Conservation (phyloP, 2,888 invertebrate species). For the Ceraclea dissimilis region DNA sequence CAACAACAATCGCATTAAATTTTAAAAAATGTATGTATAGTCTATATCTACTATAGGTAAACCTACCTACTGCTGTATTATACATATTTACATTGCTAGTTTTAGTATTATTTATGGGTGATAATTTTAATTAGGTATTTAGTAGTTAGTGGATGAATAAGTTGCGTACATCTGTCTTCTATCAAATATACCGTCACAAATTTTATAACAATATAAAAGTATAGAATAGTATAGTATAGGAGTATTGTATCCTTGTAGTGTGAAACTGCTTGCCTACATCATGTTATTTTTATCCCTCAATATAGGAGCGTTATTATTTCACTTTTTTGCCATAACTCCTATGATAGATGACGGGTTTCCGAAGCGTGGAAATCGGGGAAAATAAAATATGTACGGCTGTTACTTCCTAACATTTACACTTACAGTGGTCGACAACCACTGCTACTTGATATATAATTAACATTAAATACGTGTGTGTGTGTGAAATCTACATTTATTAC, state of each 20-base stretch:
- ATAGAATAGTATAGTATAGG: not conserved
- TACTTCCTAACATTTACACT: slow-evolving; percentile 11
- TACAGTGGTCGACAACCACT: slow-evolving; percentile 8
- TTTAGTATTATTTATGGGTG: slow-evolving; percentile 9
- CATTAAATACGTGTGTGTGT: no score
- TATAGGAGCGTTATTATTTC: not conserved
- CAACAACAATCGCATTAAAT: no score
- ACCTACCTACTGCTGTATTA: no score
- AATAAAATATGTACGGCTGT: slow-evolving; percentile 22
- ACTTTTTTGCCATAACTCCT: slow-evolving; percentile 25
- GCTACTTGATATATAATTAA: no score
- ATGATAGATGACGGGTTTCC: slow-evolving; percentile 26
- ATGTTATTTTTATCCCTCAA: no score
- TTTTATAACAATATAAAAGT: slow-evolving; percentile 6
- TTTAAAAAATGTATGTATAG: no score
- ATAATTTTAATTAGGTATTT: slow-evolving; percentile 11
- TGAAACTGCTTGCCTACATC: not conserved
- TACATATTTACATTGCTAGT: slow-evolving; percentile 1
- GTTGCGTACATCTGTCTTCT: slow-evolving; percentile 20
- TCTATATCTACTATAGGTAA: no score
- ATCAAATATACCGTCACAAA: slow-evolving; percentile 7
- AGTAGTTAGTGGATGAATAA: not conserved
- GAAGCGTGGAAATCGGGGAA: slow-evolving; percentile 26
- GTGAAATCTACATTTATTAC: no score
- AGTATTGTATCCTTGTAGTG: not conserved